phyloP scores from a whole-genome alignment of 1,140 invertebrate genomes.

The Copidosoma floridanum region DNA sequence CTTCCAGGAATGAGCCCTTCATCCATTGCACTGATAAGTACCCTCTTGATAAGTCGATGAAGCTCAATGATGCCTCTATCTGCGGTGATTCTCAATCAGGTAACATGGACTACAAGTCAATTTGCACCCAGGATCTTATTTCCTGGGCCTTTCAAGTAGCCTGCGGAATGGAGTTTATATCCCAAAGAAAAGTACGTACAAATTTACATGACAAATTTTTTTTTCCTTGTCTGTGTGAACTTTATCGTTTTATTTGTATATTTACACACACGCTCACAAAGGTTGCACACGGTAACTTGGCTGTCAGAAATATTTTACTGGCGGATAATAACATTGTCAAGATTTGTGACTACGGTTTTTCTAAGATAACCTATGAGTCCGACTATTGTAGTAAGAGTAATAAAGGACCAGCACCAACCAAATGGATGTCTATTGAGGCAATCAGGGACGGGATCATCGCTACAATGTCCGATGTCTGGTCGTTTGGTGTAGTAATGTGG shows the following conservation, averaged over 20 bases:
- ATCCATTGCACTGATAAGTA: conserved; percentile 34
- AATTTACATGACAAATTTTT: too few species aligned
- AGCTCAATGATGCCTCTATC: conserved; percentile 47
- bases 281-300: conserved; percentile 92
- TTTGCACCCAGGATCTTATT: conserved; percentile 79
- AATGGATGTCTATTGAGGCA: conserved; percentile 83
- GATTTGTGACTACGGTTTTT: conserved; percentile 96
- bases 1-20: conserved; percentile 21
- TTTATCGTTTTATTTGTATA: too few species aligned
- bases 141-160: conserved; percentile 93
- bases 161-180: conserved; percentile 93
- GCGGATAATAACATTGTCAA: conserved; percentile 87
- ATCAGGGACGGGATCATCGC: conserved; percentile 78
- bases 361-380: conserved; percentile 86
- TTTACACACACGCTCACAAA: too few species aligned
- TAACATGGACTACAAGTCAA: conserved; percentile 62
- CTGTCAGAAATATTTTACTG: conserved; percentile 92
- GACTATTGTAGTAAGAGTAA: conserved; percentile 92
- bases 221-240: too few species aligned
- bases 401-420: conserved; percentile 74
- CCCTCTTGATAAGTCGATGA: conserved; percentile 39
- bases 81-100: conserved; percentile 67
- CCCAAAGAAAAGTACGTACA: conserved; percentile 78
- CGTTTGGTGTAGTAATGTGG: conserved; percentile 91
- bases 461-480: conserved; percentile 90